A percentile compares a stretch with the other conserved stretches of the same genome.
Conservation (phyloP, 2,113 vertebrate species). For the Ornithorhynchus anatinus region DNA sequence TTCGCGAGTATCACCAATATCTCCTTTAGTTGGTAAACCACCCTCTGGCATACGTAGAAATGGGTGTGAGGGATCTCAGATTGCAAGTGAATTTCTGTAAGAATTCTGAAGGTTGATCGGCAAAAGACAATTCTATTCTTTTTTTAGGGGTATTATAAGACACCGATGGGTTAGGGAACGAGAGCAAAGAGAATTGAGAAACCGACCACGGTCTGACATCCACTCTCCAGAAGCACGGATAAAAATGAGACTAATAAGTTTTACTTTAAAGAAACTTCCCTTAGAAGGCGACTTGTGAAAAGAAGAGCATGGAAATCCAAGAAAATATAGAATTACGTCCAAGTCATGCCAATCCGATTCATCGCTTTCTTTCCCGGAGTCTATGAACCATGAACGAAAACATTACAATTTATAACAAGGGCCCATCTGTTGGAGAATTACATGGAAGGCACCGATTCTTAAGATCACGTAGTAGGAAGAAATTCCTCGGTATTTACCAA, state of each 20-base stretch:
- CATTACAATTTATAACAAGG: conserved; percentile 18
- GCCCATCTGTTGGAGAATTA: too few relatives aligned
- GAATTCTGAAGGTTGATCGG: conserved; percentile 13
- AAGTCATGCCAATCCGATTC: conserved; percentile 52
- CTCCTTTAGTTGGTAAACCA: conserved; percentile 24
- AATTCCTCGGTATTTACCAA: too few relatives aligned
- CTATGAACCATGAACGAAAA: conserved; percentile 58
- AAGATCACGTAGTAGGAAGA: too few relatives aligned
- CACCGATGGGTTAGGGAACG: conserved; percentile 33
- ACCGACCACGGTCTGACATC: conserved; percentile 37
- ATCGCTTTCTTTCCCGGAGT: conserved; percentile 53
- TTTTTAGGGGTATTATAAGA: conserved; percentile 11
- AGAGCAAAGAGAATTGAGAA: conserved; percentile 27
- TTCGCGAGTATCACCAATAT: too few relatives aligned
- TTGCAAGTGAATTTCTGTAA: conserved; percentile 36
- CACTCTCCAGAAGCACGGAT: conserved; percentile 28
- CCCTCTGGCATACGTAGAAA: neutral
- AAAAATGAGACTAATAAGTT: conserved; percentile 52
- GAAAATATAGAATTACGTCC: conserved; percentile 63
- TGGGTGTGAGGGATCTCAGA: conserved; percentile 2
- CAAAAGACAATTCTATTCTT: conserved; percentile 1
- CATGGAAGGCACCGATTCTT: too few relatives aligned
- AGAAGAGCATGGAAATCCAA: conserved; percentile 51
- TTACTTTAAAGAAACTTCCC: conserved; percentile 36
- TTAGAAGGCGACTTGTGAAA: conserved; percentile 42